Evolutionary conservation across 2,888 invertebrate species (phyloP), one percentile per base, ranked within the genome.

Genomic region (Drosophila affinis): DNA sequence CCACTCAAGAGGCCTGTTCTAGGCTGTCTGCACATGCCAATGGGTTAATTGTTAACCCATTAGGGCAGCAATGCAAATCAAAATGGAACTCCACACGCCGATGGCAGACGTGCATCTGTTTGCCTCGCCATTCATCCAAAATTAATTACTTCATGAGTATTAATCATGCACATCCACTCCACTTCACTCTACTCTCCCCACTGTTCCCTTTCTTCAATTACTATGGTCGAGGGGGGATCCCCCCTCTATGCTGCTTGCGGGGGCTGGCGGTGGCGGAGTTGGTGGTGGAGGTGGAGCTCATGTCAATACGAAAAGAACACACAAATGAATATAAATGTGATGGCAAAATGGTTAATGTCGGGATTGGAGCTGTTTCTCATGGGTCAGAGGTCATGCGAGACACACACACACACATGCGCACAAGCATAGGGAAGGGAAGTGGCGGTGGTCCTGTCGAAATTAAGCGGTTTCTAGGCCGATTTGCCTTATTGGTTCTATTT

Each of bases 281-380:
- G 27, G 9, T 1, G 29, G 21, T 48, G 34, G 39, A n/a, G 12
- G n/a, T 3, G 17, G 21, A 6, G 49, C 7, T 14, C 39, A 51
- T 60, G 72, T 72, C 72, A 72, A 72, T 34, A 12, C 12, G 29
- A 45, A 27, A 18, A 45, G 46, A 51, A n/a, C 39, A 58, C 53
- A 62, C 76, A 83, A 86, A 83, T 86, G 77, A 72, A 83, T 74
- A 83, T 68, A 86, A 86, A 86, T 83, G 83, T 62, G 56, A 52
- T 56, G 62, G 54, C 55, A 55, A 53, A 67, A 67, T 59, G 69
- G 68, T 55, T 69, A 68, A 67, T 67, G 53, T 49, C 21, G 14
- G n/a, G 17, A 32, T 32, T 29, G 58, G 44, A 45, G 24, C 48
- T n/a, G 32, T 24, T 39, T n/a, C 45, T 32, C 21, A 34, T 49